Base-by-base conservation (phyloP, 2,888 invertebrate species). In the Dugesia japonica region DNA sequence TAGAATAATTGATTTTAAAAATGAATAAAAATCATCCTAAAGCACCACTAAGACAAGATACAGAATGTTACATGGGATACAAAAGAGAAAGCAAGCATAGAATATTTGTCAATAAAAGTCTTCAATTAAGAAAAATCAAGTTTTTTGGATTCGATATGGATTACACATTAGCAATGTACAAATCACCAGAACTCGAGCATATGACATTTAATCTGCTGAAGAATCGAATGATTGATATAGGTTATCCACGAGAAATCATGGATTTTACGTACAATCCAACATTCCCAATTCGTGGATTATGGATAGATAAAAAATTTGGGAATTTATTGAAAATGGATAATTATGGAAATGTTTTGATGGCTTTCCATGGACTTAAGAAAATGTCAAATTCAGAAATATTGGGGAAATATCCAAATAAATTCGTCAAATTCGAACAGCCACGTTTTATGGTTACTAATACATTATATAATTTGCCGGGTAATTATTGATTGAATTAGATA, bases 61-160 rank as follows among this genome's bases (percentile, higher is more conserved):
- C 56, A 23, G 56, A 56, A 56, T 56, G 23, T 56, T 56, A 20
- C n/a, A 56, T 56, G 56, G 74, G 74, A 4, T 73, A 73, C 74
- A 73, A 73, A 38, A n/a, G 74, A 13, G 74, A 73, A 33, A 73
- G 33, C 26, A 73, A 73, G 31, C 26, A 73, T 26, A 94, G 94
- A 88, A 91, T 98, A 82, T 98, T 98, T 86, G 97, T 98, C 78
- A 98, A 97, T 86, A 88, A 97, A 82, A 94, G 94, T 81, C 88
- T 98, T 81, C 93, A 95, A 86, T 88, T 98, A 87, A 94, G 95
- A 86, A 95, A 95, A 85, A 95, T 98, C 81, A 93, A 93, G 85
- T 97, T 93, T 86, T 97, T 93, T 89, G 98, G 98, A 79, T 98
- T 98, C 85, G 98, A 98, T 86, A 98, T 98, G 97, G 98, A 98